These are phyloP conservation scores for Eleginops maclovinus DNA, from an alignment of 2,113 vertebrate genomes.

Conservation along the genomic window DNA sequence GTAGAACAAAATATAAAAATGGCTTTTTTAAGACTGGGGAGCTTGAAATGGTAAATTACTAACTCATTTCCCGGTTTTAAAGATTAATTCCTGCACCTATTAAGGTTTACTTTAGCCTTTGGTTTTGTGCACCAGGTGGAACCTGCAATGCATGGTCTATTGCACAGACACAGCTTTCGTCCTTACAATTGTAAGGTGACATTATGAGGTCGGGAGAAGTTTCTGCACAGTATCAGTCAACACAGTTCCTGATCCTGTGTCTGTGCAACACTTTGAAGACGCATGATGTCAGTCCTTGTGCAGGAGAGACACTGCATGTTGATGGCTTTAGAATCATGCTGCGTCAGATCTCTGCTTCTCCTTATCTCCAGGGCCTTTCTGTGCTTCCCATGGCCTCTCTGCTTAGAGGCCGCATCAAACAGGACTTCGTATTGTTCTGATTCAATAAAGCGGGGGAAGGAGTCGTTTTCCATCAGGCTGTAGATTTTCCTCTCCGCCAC, in stretches of 20 bases:
- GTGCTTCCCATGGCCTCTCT: slow-evolving; percentile 17
- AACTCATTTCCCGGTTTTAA: no score
- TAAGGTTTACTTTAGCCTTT: background rate
- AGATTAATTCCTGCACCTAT: background rate
- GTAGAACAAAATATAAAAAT: no score
- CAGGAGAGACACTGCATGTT: background rate
- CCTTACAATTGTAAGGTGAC: background rate
- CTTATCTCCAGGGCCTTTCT: slow-evolving; percentile 22
- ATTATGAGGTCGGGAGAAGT: slow-evolving; percentile 28
- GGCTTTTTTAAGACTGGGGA: no score
- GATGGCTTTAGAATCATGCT: slow-evolving; percentile 19
- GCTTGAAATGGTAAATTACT: no score
- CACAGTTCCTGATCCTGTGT: slow-evolving; percentile 12
- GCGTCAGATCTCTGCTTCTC: slow-evolving; percentile 4
- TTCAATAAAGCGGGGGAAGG: slow-evolving; percentile 82
- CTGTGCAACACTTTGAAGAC: slow-evolving; percentile 20
- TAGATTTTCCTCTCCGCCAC: slow-evolving; percentile 85
- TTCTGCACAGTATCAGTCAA: background rate
- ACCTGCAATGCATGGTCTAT: background rate
- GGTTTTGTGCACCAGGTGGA: background rate
- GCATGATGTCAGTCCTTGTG: slow-evolving; percentile 25
- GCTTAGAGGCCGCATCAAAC: slow-evolving; percentile 22
- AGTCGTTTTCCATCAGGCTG: slow-evolving; percentile 84
- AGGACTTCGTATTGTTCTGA: slow-evolving; percentile 86
- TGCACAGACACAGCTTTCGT: slow-evolving; percentile 1